phyloP scores from a whole-genome alignment of 2,797 vertebrate species.

The Adrianichthys oophorus region DNA sequence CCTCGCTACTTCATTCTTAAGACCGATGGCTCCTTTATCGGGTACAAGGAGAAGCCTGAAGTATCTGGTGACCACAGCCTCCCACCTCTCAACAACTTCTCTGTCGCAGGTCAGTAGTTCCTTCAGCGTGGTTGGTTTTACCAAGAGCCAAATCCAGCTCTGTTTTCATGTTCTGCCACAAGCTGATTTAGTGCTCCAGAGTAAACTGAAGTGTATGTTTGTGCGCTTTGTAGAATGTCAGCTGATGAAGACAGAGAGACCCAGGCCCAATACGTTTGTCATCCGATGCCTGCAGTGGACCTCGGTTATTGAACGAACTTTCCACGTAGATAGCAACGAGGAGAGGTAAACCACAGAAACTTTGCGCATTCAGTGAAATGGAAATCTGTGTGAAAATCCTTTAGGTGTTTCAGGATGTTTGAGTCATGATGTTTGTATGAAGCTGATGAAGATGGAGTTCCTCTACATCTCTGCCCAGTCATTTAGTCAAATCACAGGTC shows the following conservation, averaged over 20 bases:
- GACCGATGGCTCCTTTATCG: constrained; percentile 93
- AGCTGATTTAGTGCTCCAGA: not conserved
- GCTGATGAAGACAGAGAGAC: constrained; percentile 94
- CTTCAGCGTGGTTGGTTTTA: not conserved
- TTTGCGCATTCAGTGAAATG: not conserved
- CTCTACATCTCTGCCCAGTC: too few relatives aligned
- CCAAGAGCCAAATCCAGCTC: not conserved
- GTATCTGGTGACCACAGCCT: constrained; percentile 81
- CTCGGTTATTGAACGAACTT: constrained; percentile 92
- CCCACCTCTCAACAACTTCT: constrained; percentile 96
- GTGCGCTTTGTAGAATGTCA: constrained; percentile 85
- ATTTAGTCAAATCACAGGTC: not conserved
- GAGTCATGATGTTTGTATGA: too few relatives aligned
- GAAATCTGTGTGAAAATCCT: too few relatives aligned
- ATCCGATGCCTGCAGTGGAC: constrained; percentile 98
- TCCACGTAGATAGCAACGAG: constrained; percentile 89
- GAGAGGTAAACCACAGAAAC: constrained; percentile 79
- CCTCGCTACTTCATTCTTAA: constrained; percentile 95
- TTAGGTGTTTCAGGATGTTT: too few relatives aligned
- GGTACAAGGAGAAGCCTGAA: constrained; percentile 93
- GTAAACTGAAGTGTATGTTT: constrained; percentile 1
- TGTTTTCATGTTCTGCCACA: not conserved
- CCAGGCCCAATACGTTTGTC: constrained; percentile 92
- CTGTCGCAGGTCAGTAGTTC: constrained; percentile 84
- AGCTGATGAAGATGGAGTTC: too few relatives aligned